Conservation (phyloP, 2,797 vertebrate genomes). For the Pelodytes ibericus region DNA sequence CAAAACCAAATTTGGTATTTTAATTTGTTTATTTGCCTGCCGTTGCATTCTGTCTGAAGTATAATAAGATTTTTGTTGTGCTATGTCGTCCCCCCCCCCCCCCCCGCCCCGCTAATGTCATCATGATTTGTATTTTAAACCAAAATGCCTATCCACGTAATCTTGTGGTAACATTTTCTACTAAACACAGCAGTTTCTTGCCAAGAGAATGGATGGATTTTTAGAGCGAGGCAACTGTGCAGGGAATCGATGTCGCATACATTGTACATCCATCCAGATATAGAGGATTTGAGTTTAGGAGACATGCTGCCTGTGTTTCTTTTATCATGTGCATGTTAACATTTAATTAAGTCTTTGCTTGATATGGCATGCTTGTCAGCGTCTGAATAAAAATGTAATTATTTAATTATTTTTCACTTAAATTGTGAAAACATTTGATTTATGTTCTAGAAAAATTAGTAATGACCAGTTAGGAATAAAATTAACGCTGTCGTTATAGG, state of each 20-base stretch:
- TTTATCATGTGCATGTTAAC: too few relatives aligned
- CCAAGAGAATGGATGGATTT: background rate
- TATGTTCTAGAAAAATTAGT: too few relatives aligned
- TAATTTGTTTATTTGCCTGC: slow-evolving; percentile 28
- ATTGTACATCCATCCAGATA: too few relatives aligned
- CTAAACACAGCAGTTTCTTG: background rate
- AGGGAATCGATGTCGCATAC: too few relatives aligned
- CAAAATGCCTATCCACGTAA: background rate
- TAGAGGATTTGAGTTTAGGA: background rate
- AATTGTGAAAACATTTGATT: too few relatives aligned
- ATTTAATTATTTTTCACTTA: too few relatives aligned
- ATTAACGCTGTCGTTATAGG: background rate
- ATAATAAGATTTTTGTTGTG: background rate
- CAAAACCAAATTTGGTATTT: slow-evolving; percentile 49
- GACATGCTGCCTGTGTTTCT: background rate
- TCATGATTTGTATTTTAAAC: background rate
- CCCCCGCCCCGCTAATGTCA: too few relatives aligned
- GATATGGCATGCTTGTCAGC: too few relatives aligned
- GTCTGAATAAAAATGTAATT: too few relatives aligned
- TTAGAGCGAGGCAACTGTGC: too few relatives aligned
- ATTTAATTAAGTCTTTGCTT: too few relatives aligned
- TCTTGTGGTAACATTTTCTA: background rate
- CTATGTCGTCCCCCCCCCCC: background rate
- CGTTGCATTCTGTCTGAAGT: background rate
- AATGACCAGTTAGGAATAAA: too few relatives aligned